Base-by-base conservation (phyloP, 2,797 vertebrate species). In the Myotis vivesi region DNA sequence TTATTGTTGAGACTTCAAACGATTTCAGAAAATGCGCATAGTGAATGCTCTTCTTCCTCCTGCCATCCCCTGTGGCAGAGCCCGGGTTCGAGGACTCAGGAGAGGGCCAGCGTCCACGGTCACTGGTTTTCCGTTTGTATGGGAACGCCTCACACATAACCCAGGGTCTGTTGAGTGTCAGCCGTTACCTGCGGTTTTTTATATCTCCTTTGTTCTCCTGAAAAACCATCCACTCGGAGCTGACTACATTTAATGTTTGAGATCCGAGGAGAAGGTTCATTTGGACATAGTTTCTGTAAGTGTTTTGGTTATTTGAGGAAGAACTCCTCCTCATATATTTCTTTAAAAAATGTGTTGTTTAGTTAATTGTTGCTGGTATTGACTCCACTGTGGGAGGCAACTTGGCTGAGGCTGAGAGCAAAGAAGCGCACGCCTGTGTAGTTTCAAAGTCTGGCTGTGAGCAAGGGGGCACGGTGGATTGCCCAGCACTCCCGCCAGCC, bases 341-440 rank as follows among this genome's bases (percentile, higher is more conserved):
- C 69, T 66, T 81, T 46, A 53, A 22, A 23, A 64, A 49, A 25
- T 23, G 15, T 51, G 86, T 38, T 38, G 38, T 36, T 92, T 33
- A n/a, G 38, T 64, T 46, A 2, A 6, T 90, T 64, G 12, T 17
- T 46, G 11, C 23, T 85, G 20, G 4, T 22, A 4, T 46, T 64
- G 49, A 30, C 55, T 59, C 59, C 3, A 1, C 2, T 5, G 0
- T 6, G 1, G 19, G 11, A 3, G 33, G 17, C 28, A 38, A 23
- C 80, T 38, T 25, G 68, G 36, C 44, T 30, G 49, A 69, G 81
- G n/a, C 53, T 19, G 11, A 11, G 4, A 57, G 19, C 57, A 68
- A 6, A 38, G 76, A 28, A 25, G 3, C 6, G 0, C 0, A 0
- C 5, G 8, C 19, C 19, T 2, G 20, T 13, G 0, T 23, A 1